Evolutionary conservation across 1,140 invertebrate species (phyloP).

Genomic region (Trachelipus rathkii): DNA sequence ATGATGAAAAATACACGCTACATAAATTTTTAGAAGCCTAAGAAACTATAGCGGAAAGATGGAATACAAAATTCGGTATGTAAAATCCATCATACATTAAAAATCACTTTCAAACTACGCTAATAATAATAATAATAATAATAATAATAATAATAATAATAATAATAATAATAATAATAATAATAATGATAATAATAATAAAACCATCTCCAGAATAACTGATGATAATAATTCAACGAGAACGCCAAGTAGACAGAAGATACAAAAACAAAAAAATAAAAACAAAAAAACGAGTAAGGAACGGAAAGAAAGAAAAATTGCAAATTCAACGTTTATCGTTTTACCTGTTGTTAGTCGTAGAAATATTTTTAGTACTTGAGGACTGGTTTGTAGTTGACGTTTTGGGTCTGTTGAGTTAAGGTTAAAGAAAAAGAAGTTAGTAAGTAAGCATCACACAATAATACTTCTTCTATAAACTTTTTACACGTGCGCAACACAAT

Average conservation of each 20-base stretch:
- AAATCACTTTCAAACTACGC: no score
- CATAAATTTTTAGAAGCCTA: no score
- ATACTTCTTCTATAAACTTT: no score
- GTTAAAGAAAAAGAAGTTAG: background rate
- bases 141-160: no score
- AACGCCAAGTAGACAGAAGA: background rate
- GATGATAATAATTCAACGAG: background rate
- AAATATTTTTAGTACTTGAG: background rate
- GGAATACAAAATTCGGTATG: no score
- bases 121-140: no score
- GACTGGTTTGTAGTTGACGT: background rate
- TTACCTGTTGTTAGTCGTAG: background rate
- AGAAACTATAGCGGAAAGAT: no score
- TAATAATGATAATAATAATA: background rate
- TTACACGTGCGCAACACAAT: background rate
- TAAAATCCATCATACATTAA: no score
- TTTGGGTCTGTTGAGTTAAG: background rate
- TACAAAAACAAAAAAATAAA: background rate
- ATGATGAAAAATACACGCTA: no score
- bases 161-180: no score
- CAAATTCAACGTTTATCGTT: background rate
- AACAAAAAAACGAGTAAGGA: background rate
- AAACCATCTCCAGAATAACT: background rate
- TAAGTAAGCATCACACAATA: background rate
- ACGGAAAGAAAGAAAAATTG: background rate